Conservation (phyloP, 2,888 invertebrate genomes). For the Chrysolina oricalcia region DNA sequence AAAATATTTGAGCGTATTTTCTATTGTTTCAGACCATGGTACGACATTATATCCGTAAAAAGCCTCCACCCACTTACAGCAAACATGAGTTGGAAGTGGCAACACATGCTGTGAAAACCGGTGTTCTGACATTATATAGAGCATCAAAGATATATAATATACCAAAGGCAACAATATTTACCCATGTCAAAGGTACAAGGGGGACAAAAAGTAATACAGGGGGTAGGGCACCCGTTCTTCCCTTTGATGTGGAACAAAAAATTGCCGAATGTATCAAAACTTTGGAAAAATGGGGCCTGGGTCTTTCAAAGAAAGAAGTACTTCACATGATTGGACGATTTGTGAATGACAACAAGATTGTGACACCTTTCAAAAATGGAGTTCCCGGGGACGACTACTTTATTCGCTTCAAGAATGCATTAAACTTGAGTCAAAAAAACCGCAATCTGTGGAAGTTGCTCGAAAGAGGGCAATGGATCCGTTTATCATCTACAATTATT, state of each 20-base stretch:
- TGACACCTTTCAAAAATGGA: constrained; percentile 32
- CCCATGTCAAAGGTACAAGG: not conserved
- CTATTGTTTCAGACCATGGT: not conserved
- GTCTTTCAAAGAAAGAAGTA: constrained; percentile 17
- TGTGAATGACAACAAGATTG: constrained; percentile 11
- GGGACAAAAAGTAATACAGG: not conserved
- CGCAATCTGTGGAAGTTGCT: too few species aligned
- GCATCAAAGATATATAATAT: not conserved
- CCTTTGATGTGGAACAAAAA: constrained; percentile 6
- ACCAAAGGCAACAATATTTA: not conserved
- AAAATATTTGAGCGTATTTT: not conserved
- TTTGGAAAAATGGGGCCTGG: constrained; percentile 21
- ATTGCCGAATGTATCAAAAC: not conserved
- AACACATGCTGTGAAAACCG: not conserved
- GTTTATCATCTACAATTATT: constrained; percentile 24
- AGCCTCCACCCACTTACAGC: not conserved
- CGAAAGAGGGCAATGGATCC: constrained; percentile 16
- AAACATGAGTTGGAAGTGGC: not conserved
- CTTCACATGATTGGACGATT: not conserved
- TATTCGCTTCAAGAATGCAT: constrained; percentile 18
- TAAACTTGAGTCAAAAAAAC: too few species aligned
- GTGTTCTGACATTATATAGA: not conserved
- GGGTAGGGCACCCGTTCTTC: constrained; percentile 10
- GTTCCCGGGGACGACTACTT: constrained; percentile 22
- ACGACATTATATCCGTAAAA: not conserved